These are phyloP conservation scores for Agrochola circellaris DNA, from an alignment of 2,888 invertebrate species.

Conservation along the genomic window DNA sequence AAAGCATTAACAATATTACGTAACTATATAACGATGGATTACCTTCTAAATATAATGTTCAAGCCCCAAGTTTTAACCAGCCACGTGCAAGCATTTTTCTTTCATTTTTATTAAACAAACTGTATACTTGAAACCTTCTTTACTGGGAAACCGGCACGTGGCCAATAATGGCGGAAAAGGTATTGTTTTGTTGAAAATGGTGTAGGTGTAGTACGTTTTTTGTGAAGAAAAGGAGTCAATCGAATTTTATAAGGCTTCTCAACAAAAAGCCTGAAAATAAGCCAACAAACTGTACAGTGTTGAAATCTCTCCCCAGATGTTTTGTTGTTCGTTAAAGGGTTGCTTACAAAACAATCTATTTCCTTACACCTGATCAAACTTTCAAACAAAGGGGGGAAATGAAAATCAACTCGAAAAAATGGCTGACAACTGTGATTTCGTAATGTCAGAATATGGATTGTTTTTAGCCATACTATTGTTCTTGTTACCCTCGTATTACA, in stretches of 20 bases:
- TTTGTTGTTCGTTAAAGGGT: constrained; percentile 3
- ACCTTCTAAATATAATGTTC: constrained; percentile 17
- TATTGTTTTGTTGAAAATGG: constrained; percentile 7
- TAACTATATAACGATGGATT: constrained; percentile 12
- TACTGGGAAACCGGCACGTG: constrained; percentile 47
- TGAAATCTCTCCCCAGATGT: constrained; percentile 6
- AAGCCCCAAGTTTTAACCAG: not conserved
- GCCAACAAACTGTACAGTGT: constrained; percentile 8
- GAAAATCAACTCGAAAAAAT: not conserved
- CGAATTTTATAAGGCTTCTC: constrained; percentile 25
- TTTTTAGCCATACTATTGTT: not conserved
- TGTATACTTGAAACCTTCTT: not conserved
- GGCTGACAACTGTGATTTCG: not conserved
- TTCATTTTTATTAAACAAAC: constrained; percentile 33
- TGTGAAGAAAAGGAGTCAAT: not conserved
- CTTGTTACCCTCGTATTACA: not conserved
- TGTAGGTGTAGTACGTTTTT: not conserved
- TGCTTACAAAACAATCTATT: not conserved
- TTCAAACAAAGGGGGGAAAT: constrained; percentile 5
- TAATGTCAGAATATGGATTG: not conserved
- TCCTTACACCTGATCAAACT: constrained; percentile 4
- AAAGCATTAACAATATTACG: constrained; percentile 4
- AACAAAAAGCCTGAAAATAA: constrained; percentile 23
- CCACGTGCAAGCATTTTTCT: constrained; percentile 33
- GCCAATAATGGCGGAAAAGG: constrained; percentile 12